Evolutionary conservation across 92 coral and sea anemone genomes (phyloP).

Genomic region (Porites divaricata): DNA sequence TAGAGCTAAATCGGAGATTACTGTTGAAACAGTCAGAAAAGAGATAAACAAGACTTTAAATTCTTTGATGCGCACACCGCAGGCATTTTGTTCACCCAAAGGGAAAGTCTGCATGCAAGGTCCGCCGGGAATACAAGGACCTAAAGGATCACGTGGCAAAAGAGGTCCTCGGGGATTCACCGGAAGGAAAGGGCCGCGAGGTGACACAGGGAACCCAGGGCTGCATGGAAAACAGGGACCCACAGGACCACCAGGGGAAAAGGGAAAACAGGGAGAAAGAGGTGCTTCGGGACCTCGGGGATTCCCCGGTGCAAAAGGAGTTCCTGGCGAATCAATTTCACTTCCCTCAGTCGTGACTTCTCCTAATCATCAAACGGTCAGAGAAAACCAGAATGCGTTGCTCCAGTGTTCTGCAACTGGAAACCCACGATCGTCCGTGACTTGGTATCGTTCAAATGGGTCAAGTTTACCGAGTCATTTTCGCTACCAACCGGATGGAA

Average conservation of each 20-base stretch:
- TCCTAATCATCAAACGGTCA: constrained; percentile 24
- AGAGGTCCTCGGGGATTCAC: constrained; percentile 32
- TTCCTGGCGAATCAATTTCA: constrained; percentile 37
- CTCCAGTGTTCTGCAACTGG: constrained; percentile 46
- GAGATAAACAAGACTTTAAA: constrained; percentile 44
- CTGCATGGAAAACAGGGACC: constrained; percentile 32
- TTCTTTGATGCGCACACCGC: not conserved
- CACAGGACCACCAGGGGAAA: constrained; percentile 15
- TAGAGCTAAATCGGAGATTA: not conserved
- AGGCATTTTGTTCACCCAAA: constrained; percentile 24
- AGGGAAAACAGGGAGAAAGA: not conserved
- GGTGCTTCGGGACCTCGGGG: constrained; percentile 38
- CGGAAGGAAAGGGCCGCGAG: constrained; percentile 42
- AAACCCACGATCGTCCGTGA: constrained; percentile 18
- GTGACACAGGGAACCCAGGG: constrained; percentile 20
- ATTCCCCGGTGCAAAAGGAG: constrained; percentile 28
- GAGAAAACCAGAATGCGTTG: constrained; percentile 28
- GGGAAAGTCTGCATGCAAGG: constrained; percentile 36
- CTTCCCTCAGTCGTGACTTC: constrained; percentile 13
- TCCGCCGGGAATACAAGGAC: constrained; percentile 48
- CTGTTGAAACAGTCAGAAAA: constrained; percentile 18
- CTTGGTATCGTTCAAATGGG: not conserved
- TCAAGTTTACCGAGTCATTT: not conserved
- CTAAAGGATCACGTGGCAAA: constrained; percentile 31
- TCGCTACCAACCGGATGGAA: constrained; percentile 6